Conservation (phyloP, 2,113 vertebrate genomes). For the Phalacrocorax aristotelis region DNA sequence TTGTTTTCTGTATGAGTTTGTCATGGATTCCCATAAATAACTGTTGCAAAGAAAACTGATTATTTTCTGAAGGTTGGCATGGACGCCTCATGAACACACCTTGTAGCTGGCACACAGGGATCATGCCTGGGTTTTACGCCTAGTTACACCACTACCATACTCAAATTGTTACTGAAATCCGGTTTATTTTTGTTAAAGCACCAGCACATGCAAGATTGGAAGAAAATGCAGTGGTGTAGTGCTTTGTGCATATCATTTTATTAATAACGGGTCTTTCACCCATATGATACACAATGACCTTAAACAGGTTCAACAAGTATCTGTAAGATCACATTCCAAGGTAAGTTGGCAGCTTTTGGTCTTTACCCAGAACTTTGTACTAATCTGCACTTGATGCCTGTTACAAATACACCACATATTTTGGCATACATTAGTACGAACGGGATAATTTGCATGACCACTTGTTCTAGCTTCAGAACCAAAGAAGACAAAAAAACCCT, state of each 20-base stretch:
- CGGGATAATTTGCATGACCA: neutral
- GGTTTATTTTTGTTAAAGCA: neutral
- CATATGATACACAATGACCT: neutral
- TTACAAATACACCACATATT: neutral
- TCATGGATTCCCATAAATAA: neutral
- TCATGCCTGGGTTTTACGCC: neutral
- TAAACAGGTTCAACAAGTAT: neutral
- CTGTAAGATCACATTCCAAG: neutral
- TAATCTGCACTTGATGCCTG: neutral
- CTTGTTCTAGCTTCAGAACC: constrained; percentile 1
- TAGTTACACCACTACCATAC: neutral
- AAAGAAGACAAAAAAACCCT: constrained; percentile 18
- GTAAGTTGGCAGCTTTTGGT: neutral
- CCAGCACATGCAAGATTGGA: neutral
- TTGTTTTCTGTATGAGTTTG: neutral
- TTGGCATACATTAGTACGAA: constrained; percentile 12
- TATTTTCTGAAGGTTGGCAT: neutral
- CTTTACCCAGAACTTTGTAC: neutral
- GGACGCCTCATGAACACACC: neutral
- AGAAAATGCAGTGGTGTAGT: neutral
- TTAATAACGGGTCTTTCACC: neutral
- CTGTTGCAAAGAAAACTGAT: neutral
- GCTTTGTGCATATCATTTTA: neutral
- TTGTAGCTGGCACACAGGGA: neutral
- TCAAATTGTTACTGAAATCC: neutral